Percentiles rank a stretch among this genome's conserved stretches.
Conservation (phyloP, 2,113 vertebrate genomes). For the Cyprinodon brontotheroides region DNA sequence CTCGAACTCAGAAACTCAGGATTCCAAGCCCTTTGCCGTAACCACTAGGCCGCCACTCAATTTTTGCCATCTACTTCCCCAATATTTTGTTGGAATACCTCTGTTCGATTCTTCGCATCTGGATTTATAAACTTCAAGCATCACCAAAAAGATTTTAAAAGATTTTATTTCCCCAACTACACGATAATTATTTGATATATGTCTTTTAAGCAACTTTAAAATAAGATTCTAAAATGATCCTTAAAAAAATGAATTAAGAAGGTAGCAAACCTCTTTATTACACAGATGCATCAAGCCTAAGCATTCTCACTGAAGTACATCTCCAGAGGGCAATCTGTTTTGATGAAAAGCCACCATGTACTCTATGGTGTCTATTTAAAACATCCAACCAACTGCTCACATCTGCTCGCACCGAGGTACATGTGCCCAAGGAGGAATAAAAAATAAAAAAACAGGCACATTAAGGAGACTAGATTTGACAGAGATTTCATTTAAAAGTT, state of each 20-base stretch:
- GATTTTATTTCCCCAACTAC: not conserved
- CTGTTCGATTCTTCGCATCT: too few species aligned
- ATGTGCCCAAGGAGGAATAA: conserved; percentile 14
- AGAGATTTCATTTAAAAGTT: not conserved
- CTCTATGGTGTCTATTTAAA: conserved; percentile 54
- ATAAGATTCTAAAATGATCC: not conserved
- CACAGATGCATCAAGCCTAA: conserved; percentile 27
- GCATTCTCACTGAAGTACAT: conserved; percentile 33
- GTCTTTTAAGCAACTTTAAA: not conserved
- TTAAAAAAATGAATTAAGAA: not conserved
- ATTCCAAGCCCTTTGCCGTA: too few species aligned
- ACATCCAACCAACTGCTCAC: conserved; percentile 40
- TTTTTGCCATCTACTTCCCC: not conserved
- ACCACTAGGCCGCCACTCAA: too few species aligned
- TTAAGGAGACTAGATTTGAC: conserved; percentile 16
- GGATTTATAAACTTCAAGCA: too few species aligned
- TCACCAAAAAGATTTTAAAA: too few species aligned
- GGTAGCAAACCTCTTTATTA: not conserved
- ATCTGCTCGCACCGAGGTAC: conserved; percentile 42
- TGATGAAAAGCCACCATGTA: conserved; percentile 49
- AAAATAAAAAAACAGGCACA: conserved; percentile 16
- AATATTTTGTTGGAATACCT: not conserved
- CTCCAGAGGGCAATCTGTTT: conserved; percentile 50
- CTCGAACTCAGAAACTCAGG: too few species aligned
- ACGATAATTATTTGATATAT: not conserved